Percentiles rank a stretch among this genome's conserved stretches.
Conservation (phyloP, 2,113 vertebrate species). For the Xenopus laevis region DNA sequence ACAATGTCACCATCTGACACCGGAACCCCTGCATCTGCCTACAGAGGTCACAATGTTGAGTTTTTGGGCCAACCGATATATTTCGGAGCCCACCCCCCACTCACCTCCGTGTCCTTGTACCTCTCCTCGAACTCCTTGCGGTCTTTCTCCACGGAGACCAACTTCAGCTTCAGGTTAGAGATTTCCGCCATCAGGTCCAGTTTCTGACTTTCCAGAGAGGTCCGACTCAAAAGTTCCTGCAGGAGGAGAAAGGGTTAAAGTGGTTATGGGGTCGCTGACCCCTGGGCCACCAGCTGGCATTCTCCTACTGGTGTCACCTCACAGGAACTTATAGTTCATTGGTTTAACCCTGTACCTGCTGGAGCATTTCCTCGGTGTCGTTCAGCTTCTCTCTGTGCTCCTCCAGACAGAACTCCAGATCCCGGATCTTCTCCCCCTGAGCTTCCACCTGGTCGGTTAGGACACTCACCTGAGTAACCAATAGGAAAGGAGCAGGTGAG, state of each 20-base stretch:
- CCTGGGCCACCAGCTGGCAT: too few species aligned
- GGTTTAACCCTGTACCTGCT: conserved; percentile 72
- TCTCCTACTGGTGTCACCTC: too few species aligned
- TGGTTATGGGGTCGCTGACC: too few species aligned
- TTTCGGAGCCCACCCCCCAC: too few species aligned
- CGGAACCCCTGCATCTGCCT: too few species aligned
- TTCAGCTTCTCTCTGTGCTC: conserved; percentile 95
- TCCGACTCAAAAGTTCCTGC: conserved; percentile 88
- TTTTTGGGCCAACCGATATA: too few species aligned
- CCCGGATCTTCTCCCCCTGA: conserved; percentile 95
- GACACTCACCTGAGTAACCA: conserved; percentile 81
- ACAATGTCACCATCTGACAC: too few species aligned
- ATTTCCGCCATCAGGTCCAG: conserved; percentile 89
- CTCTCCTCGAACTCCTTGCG: conserved; percentile 79
- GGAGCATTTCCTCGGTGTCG: conserved; percentile 91
- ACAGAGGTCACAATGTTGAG: too few species aligned
- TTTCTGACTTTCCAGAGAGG: conserved; percentile 89
- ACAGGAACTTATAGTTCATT: too few species aligned
- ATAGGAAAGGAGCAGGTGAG: not conserved
- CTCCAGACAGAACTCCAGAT: conserved; percentile 90
- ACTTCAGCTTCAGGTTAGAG: conserved; percentile 89
- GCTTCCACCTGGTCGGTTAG: conserved; percentile 97
- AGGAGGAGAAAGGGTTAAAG: too few species aligned
- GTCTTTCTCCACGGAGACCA: conserved; percentile 82
- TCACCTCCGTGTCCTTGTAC: conserved; percentile 87